Percentiles rank a stretch among this genome's conserved stretches.
These are phyloP conservation scores for Limnephilus rhombicus DNA, from an alignment of 2,888 invertebrate species.

Conservation along the genomic window DNA sequence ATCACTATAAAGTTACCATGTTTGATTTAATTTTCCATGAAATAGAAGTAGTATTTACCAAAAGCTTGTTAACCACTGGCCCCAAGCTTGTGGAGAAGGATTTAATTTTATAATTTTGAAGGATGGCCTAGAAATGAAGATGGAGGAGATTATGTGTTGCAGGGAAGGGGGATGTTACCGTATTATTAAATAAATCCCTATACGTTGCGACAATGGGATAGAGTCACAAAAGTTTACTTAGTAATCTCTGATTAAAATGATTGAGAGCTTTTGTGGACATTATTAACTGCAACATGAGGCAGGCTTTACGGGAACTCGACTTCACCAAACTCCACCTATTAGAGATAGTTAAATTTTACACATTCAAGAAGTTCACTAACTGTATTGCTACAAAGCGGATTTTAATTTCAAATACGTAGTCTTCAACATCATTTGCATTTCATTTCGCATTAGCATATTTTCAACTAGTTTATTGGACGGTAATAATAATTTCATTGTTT, in stretches of 20 bases:
- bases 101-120: constrained; percentile 28
- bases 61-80: background rate
- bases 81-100: background rate
- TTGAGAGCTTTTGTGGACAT: background rate
- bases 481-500: background rate
- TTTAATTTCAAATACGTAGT: background rate
- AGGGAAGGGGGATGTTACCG: background rate
- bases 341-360: background rate
- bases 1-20: background rate
- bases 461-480: background rate
- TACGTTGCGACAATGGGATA: background rate
- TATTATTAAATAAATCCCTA: constrained; percentile 28
- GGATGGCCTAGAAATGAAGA: constrained; percentile 18
- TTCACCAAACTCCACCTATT: background rate
- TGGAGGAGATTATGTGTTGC: background rate
- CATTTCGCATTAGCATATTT: background rate
- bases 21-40: background rate
- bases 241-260: constrained; percentile 34
- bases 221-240: constrained; percentile 25
- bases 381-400: background rate
- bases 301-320: background rate
- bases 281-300: background rate
- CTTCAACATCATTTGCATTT: background rate
- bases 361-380: background rate
- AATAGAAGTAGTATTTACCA: background rate